Percentiles rank a stretch among this genome's conserved stretches.
Evolutionary conservation across 2,888 invertebrate species (phyloP).

Genomic region (Synanthedon formicaeformis): DNA sequence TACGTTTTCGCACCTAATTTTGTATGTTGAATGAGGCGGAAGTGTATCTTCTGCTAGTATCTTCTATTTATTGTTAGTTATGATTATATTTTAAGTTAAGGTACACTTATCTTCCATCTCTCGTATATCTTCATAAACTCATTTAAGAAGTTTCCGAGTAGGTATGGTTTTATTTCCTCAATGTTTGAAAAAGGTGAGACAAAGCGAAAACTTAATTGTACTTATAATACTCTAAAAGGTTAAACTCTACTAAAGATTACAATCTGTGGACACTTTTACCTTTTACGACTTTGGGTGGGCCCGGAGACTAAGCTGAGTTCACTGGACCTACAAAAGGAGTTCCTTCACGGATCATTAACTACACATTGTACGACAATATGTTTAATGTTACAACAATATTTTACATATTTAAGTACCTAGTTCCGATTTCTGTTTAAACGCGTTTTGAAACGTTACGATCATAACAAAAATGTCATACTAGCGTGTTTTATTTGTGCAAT

Average conservation of each 20-base stretch:
- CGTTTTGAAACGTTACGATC: background rate
- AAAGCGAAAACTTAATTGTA: background rate
- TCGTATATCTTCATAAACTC: too few relatives aligned
- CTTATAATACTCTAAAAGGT: background rate
- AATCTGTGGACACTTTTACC: background rate
- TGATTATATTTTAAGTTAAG: too few relatives aligned
- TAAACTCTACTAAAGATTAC: background rate
- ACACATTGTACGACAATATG: slow-evolving; percentile 11
- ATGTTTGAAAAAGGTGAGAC: too few relatives aligned
- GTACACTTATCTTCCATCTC: too few relatives aligned
- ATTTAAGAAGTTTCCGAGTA: too few relatives aligned
- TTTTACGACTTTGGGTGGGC: background rate
- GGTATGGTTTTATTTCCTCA: too few relatives aligned
- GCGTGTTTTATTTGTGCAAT: background rate
- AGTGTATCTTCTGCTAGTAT: too few relatives aligned
- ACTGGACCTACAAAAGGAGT: slow-evolving; percentile 8
- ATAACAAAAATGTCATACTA: background rate
- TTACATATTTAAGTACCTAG: background rate
- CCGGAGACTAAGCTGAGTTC: background rate
- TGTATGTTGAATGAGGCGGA: too few relatives aligned
- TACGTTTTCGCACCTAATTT: too few relatives aligned
- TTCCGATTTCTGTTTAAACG: background rate
- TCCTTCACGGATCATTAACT: slow-evolving; percentile 12
- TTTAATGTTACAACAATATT: background rate
- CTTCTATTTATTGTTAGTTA: too few relatives aligned